A percentile compares a stretch with the other conserved stretches of the same genome.
phyloP scores from a whole-genome alignment of 2,797 vertebrate species.

The Erpetoichthys calabaricus region DNA sequence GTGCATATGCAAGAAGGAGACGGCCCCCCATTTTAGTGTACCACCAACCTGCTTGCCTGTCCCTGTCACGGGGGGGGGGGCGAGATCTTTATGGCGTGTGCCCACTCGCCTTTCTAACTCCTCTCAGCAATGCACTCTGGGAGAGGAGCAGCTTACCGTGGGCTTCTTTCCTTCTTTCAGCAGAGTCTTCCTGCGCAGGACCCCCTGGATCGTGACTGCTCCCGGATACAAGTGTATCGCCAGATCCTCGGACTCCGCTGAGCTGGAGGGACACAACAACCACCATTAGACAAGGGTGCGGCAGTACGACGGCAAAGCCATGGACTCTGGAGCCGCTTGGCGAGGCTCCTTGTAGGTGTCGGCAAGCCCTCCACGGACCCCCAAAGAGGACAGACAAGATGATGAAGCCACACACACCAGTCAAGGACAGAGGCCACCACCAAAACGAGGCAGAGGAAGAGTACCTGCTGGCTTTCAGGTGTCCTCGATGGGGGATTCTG shows the following conservation, averaged over 20 bases:
- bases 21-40: too few species aligned
- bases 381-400: too few species aligned
- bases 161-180: constrained; percentile 97
- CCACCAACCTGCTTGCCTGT: too few species aligned
- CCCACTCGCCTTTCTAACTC: not conserved
- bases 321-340: too few species aligned
- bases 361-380: too few species aligned
- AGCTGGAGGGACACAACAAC: constrained; percentile 49
- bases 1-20: too few species aligned
- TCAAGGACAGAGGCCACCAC: constrained; percentile 22
- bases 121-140: not conserved
- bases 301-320: too few species aligned
- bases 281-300: too few species aligned
- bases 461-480: constrained; percentile 96
- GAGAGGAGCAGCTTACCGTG: constrained; percentile 56
- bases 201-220: constrained; percentile 87
- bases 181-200: constrained; percentile 85
- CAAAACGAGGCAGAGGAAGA: constrained; percentile 41
- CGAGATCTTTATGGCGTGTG: not conserved
- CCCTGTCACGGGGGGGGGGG: not conserved
- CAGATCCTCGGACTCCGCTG: constrained; percentile 86
- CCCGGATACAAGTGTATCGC: constrained; percentile 91
- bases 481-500: constrained; percentile 90
- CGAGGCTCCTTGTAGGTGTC: too few species aligned
- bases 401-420: constrained; percentile 2